These are phyloP conservation scores for Amblyjoppa fuscipennis DNA, from an alignment of 2,888 invertebrate species.

Conservation along the genomic window DNA sequence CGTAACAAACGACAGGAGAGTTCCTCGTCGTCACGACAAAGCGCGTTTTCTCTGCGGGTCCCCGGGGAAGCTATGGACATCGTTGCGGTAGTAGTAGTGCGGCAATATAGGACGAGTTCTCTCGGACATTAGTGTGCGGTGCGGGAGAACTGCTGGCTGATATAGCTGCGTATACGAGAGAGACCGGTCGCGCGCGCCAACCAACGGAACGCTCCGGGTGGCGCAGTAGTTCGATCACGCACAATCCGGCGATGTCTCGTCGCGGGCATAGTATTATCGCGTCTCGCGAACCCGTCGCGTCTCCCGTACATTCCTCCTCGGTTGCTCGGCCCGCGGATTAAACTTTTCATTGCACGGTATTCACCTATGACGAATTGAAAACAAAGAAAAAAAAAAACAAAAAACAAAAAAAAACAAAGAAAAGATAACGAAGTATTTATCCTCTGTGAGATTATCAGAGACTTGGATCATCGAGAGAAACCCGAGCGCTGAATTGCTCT, in stretches of 20 bases:
- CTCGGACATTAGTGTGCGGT: neutral
- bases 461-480: neutral
- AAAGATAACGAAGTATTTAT: neutral
- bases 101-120: conserved; percentile 13
- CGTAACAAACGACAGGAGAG: neutral
- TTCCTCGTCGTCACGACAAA: neutral
- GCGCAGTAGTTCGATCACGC: conserved; percentile 67
- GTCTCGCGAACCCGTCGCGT: conserved; percentile 48
- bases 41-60: conserved; percentile 25
- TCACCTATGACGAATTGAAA: neutral
- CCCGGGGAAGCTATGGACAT: conserved; percentile 37
- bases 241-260: conserved; percentile 47
- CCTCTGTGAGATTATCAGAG: neutral
- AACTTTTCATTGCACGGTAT: neutral
- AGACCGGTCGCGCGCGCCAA: conserved; percentile 54
- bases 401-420: neutral
- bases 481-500: neutral
- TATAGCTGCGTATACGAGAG: conserved; percentile 38
- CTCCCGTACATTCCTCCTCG: conserved; percentile 5
- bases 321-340: conserved; percentile 21
- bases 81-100: neutral
- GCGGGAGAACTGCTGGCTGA: conserved; percentile 26
- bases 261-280: conserved; percentile 59
- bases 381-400: neutral
- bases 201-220: conserved; percentile 63